Percentiles rank a stretch among this genome's conserved stretches.
These are phyloP conservation scores for Xylota sylvarum DNA, from an alignment of 2,888 invertebrate species.

Conservation along the genomic window DNA sequence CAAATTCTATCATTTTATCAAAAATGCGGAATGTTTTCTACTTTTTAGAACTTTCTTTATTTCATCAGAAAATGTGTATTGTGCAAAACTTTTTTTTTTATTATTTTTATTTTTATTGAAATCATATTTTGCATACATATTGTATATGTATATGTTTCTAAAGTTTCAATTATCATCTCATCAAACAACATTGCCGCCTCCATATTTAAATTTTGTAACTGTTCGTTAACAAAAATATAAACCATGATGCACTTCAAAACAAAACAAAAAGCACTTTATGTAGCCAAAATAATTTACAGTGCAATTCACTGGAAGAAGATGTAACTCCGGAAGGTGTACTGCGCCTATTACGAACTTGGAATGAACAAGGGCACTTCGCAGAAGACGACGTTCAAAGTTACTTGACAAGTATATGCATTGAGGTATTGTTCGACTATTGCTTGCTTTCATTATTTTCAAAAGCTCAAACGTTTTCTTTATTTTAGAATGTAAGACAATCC, in stretches of 20 bases:
- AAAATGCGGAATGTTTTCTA: too few relatives aligned
- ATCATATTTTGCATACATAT: too few relatives aligned
- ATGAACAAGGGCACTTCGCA: slow-evolving; percentile 81
- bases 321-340: slow-evolving; percentile 83
- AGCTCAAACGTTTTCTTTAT: slow-evolving; percentile 6
- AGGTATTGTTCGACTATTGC: slow-evolving; percentile 36
- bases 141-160: not conserved
- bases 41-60: too few relatives aligned
- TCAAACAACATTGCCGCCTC: slow-evolving; percentile 38
- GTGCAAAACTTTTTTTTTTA: too few relatives aligned
- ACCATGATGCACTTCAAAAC: slow-evolving; percentile 41
- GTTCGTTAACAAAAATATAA: not conserved
- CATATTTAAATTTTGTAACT: slow-evolving; percentile 34
- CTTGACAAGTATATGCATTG: slow-evolving; percentile 47
- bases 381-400: slow-evolving; percentile 57
- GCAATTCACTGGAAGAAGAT: slow-evolving; percentile 46
- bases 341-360: slow-evolving; percentile 84
- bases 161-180: slow-evolving; percentile 34
- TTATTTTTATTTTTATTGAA: too few relatives aligned
- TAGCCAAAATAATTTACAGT: slow-evolving; percentile 81
- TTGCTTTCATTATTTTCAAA: not conserved
- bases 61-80: not conserved
- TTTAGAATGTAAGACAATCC: slow-evolving; percentile 33
- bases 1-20: too few relatives aligned
- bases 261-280: slow-evolving; percentile 84